Percentiles rank a stretch among this genome's conserved stretches.
phyloP scores from a whole-genome alignment of 2,888 invertebrate genomes.

The Drosophila birchii region DNA sequence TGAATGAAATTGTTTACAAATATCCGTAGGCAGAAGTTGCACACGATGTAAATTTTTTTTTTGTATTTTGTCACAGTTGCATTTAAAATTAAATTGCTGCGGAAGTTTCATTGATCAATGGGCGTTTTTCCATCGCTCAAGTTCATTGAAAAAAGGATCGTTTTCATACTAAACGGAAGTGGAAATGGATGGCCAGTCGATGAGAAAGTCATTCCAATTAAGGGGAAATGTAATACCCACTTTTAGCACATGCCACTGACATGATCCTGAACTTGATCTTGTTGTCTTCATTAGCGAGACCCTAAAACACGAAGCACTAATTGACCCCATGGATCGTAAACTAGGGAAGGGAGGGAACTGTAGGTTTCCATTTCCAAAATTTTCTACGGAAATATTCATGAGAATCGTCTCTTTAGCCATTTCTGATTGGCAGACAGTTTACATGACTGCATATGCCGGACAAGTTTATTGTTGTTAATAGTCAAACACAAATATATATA shows the following conservation, averaged over 20 bases:
- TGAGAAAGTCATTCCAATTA: not conserved
- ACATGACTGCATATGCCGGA: slow-evolving; percentile 35
- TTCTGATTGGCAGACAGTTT: slow-evolving; percentile 45
- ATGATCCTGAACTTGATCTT: slow-evolving; percentile 39
- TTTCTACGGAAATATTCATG: slow-evolving; percentile 11
- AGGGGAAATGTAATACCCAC: slow-evolving; percentile 9
- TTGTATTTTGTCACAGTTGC: slow-evolving; percentile 27
- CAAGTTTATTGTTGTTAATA: slow-evolving; percentile 44
- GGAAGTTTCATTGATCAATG: slow-evolving; percentile 14
- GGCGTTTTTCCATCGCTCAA: slow-evolving; percentile 14
- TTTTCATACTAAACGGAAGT: slow-evolving; percentile 30
- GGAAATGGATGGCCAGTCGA: not conserved
- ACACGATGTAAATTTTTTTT: slow-evolving; percentile 1
- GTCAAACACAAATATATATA: slow-evolving; percentile 32
- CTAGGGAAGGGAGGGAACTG: not conserved
- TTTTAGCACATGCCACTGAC: not conserved
- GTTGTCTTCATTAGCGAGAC: slow-evolving; percentile 26
- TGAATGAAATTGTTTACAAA: slow-evolving; percentile 39
- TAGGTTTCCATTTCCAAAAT: slow-evolving; percentile 10
- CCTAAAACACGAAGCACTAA: slow-evolving; percentile 17
- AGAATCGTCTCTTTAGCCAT: slow-evolving; percentile 18
- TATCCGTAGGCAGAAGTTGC: slow-evolving; percentile 17
- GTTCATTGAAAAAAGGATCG: slow-evolving; percentile 30
- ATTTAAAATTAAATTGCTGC: slow-evolving; percentile 23
- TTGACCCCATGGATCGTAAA: slow-evolving; percentile 5